phyloP scores from a whole-genome alignment of 1,140 invertebrate genomes.

The Bathynomus jamesi region DNA sequence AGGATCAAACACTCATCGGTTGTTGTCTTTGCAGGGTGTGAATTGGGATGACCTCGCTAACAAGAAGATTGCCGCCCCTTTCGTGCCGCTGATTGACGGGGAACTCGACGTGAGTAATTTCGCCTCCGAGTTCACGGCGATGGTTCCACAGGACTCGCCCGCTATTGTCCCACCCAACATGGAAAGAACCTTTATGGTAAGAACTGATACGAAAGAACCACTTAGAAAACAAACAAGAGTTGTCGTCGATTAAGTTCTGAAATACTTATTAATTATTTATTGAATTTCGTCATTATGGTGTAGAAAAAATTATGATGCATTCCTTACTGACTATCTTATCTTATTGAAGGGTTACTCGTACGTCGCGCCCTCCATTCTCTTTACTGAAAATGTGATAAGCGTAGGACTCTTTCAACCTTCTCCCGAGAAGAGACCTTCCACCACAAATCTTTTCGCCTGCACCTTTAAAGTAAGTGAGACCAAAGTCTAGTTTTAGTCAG shows the following conservation, averaged over 20 bases:
- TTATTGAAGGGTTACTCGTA: background rate
- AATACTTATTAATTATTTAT: no score
- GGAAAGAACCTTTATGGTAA: background rate
- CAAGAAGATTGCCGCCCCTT: background rate
- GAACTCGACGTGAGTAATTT: background rate
- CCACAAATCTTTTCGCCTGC: background rate
- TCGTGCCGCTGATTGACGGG: background rate
- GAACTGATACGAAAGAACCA: no score
- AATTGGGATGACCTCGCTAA: background rate
- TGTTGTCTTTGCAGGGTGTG: background rate
- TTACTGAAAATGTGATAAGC: background rate
- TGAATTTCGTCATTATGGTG: no score
- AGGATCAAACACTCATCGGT: no score
- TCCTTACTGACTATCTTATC: background rate
- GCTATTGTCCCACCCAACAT: background rate
- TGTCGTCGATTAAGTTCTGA: no score
- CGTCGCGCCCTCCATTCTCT: background rate
- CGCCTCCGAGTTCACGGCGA: background rate
- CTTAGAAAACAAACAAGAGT: no score
- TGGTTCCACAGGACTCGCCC: no score
- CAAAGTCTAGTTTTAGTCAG: no score
- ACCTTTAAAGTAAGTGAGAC: background rate
- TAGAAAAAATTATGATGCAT: no score
- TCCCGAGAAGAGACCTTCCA: background rate
- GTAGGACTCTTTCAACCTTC: background rate